Conservation (phyloP, 2,888 invertebrate genomes). For the Drosophila colorata region DNA sequence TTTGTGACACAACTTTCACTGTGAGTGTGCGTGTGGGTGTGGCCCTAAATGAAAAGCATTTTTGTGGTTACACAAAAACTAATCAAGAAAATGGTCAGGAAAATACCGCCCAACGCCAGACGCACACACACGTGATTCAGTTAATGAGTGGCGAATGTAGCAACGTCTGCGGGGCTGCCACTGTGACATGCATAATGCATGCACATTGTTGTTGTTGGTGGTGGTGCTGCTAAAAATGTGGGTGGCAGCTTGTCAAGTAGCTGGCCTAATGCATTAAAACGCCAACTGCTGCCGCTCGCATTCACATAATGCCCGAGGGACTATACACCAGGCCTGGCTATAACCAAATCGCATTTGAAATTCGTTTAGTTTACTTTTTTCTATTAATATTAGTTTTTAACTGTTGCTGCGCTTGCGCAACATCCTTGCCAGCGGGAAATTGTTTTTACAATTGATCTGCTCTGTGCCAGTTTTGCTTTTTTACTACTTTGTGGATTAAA, state of each 20-base stretch:
- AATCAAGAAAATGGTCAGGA: constrained; percentile 53
- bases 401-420: constrained; percentile 64
- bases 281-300: constrained; percentile 27
- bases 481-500: constrained; percentile 35
- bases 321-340: constrained; percentile 4
- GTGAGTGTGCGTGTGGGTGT: constrained; percentile 37
- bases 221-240: constrained; percentile 21
- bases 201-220: constrained; percentile 4
- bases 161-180: constrained; percentile 33
- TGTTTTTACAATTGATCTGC: constrained; percentile 64
- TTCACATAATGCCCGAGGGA: constrained; percentile 42
- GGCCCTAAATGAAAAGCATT: constrained; percentile 35
- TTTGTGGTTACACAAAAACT: constrained; percentile 43
- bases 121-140: constrained; percentile 9
- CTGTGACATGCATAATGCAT: constrained; percentile 39
- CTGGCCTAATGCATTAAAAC: constrained; percentile 23
- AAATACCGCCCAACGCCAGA: constrained; percentile 23
- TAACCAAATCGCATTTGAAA: constrained; percentile 23
- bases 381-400: constrained; percentile 27
- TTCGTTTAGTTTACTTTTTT: constrained; percentile 18
- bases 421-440: constrained; percentile 68
- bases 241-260: constrained; percentile 39
- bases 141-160: constrained; percentile 65
- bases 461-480: constrained; percentile 41
- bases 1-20: constrained; percentile 49